Evolutionary conservation across 2,888 invertebrate genomes (phyloP), one percentile per base, ranked within the genome.

Genomic region (Leptinotarsa rubiginosa): DNA sequence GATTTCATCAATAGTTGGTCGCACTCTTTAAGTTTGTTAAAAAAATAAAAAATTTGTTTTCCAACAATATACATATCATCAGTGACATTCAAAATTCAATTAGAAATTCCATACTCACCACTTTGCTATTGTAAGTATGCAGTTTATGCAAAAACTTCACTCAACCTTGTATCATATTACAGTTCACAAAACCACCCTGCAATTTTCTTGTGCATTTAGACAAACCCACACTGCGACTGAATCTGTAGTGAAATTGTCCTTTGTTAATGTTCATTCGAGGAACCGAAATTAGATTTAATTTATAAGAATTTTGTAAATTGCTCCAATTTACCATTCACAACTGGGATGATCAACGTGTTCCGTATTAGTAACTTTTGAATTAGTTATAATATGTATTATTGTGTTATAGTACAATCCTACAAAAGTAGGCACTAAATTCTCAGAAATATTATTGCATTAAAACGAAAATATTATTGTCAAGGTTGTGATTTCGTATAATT

Each of bases 111-210:
- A 59, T 59, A 68, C 68, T 68, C 20, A 68, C 68, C 13, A 65
- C 54, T 50, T 75, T 15, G 41, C 41, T 41, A 2, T 10, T 41
- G 10, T 41, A 41, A 41, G 31, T 5, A 25, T 15, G 59, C 41
- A 59, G 3, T 18, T 52, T 52, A 4, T 31, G 41, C 15, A 31
- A 56, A 69, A 54, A 49, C 65, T 73, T 67, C 73, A 73, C 75
- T 75, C 73, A 75, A 73, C 67, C 68, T 73, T 73, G 68, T 75
- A 72, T 73, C 73, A 75, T 73, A 75, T 56, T 73, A 65, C 41
- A 65, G 49, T 73, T 16, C 66, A 72, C 68, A 70, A 56, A 65
- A 47, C 13, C 47, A 74, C 72, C 69, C 69, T 47, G 20, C 56
- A 73, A 73, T 70, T 75, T 75, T 72, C 59, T 50, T 41, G 54